Conservation (phyloP, 2,888 invertebrate species). For the Drosophila acutilabella region DNA sequence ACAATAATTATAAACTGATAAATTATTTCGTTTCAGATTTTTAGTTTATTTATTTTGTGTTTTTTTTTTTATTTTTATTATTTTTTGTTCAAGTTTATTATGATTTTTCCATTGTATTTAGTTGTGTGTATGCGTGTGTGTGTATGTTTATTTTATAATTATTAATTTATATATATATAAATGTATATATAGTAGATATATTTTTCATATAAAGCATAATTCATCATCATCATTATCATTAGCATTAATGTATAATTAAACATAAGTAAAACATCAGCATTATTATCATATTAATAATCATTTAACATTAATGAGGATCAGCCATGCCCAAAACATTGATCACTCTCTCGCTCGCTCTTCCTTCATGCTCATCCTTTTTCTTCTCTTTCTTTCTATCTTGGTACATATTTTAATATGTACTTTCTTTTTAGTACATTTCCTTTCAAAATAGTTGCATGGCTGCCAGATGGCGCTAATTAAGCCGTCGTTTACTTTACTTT, state of each 20-base stretch:
- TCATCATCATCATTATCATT: constrained; percentile 46
- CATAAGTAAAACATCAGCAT: constrained; percentile 50
- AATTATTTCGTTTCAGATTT: constrained; percentile 8
- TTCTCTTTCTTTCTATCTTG: constrained; percentile 10
- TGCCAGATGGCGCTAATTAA: constrained; percentile 46
- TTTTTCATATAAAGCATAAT: constrained; percentile 56
- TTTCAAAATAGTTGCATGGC: constrained; percentile 52
- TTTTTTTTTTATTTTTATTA: constrained; percentile 15
- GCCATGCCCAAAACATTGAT: constrained; percentile 18
- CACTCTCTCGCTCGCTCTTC: constrained; percentile 4
- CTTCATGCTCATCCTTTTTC: neutral
- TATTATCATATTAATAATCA: constrained; percentile 38
- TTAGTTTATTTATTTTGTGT: constrained; percentile 20
- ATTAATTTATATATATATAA: constrained; percentile 28
- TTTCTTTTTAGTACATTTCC: constrained; percentile 20
- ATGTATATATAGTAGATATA: constrained; percentile 6
- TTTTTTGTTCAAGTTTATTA: constrained; percentile 27
- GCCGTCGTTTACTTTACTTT: neutral
- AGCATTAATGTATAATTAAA: constrained; percentile 39
- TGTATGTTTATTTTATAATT: constrained; percentile 21
- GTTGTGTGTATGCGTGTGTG: constrained; percentile 15
- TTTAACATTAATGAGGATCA: constrained; percentile 31
- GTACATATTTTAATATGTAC: neutral
- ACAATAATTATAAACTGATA: constrained; percentile 31
- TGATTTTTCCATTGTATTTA: constrained; percentile 27